Conservation (phyloP, 2,113 vertebrate species). For the Serilophus lunatus region DNA sequence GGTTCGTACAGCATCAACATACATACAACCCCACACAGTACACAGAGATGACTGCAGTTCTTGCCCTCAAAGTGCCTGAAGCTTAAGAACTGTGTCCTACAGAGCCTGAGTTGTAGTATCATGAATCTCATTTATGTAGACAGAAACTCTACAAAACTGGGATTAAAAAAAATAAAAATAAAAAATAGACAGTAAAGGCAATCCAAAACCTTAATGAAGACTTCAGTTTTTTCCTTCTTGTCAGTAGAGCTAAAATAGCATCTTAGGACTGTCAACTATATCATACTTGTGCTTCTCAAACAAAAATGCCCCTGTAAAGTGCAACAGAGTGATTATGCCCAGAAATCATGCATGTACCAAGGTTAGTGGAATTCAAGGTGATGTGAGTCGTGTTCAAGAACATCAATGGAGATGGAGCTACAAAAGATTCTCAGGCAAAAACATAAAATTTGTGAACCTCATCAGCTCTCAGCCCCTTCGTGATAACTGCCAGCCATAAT, state of each 20-base stretch:
- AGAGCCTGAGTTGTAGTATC: neutral
- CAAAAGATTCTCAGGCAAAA: neutral
- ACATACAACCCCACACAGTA: neutral
- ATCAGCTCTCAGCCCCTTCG: neutral
- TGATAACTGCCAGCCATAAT: neutral
- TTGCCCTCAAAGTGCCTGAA: neutral
- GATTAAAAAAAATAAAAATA: neutral
- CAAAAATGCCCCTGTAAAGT: accelerated
- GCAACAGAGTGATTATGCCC: neutral
- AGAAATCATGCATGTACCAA: neutral
- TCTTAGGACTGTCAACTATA: neutral
- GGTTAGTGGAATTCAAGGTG: neutral
- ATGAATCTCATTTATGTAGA: neutral
- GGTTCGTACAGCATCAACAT: neutral
- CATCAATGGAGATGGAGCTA: neutral
- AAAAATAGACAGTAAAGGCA: neutral
- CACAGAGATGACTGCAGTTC: neutral
- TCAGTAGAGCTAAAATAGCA: neutral
- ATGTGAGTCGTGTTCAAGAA: neutral
- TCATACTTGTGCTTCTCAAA: neutral
- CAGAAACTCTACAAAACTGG: neutral
- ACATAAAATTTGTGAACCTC: neutral
- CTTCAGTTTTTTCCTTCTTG: accelerated
- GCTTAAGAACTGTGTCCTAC: neutral
- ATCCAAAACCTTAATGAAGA: neutral